phyloP scores from a whole-genome alignment of 2,888 invertebrate species.

The Mellilla xanthometata region DNA sequence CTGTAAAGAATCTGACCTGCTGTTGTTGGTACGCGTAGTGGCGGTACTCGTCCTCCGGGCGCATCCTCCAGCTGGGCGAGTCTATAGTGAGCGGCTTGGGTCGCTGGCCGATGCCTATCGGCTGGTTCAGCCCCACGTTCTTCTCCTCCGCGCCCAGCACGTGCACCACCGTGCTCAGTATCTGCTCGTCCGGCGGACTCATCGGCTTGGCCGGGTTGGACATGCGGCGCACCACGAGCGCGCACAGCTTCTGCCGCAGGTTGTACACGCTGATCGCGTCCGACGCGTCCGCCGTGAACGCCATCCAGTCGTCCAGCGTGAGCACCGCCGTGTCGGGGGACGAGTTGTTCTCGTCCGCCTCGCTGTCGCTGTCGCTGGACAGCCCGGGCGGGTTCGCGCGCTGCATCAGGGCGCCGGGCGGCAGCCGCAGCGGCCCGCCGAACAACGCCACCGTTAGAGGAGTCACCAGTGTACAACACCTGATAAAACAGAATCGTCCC shows the following conservation, averaged over 20 bases:
- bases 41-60: slow-evolving; percentile 48
- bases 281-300: slow-evolving; percentile 86
- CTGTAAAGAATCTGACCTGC: not conserved
- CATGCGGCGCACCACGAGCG: slow-evolving; percentile 85
- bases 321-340: slow-evolving; percentile 71
- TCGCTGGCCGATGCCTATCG: slow-evolving; percentile 88
- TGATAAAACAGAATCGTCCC: slow-evolving; percentile 86
- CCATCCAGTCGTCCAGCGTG: slow-evolving; percentile 89
- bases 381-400: slow-evolving; percentile 70
- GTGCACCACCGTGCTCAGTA: slow-evolving; percentile 85
- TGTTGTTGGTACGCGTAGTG: slow-evolving; percentile 43
- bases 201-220: slow-evolving; percentile 81
- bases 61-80: slow-evolving; percentile 69
- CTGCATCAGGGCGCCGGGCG: slow-evolving; percentile 69
- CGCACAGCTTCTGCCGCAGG: slow-evolving; percentile 88
- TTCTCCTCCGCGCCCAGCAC: slow-evolving; percentile 88
- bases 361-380: slow-evolving; percentile 74
- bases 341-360: slow-evolving; percentile 62
- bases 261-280: slow-evolving; percentile 86
- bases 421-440: slow-evolving; percentile 86
- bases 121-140: slow-evolving; percentile 86
- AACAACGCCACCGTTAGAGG: slow-evolving; percentile 91
- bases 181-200: slow-evolving; percentile 85
- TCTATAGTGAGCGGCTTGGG: slow-evolving; percentile 86
- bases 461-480: slow-evolving; percentile 91